These are phyloP conservation scores for Holothuria scabra DNA, from an alignment of 53 echinoderm and acorn worm species.

Conservation along the genomic window DNA sequence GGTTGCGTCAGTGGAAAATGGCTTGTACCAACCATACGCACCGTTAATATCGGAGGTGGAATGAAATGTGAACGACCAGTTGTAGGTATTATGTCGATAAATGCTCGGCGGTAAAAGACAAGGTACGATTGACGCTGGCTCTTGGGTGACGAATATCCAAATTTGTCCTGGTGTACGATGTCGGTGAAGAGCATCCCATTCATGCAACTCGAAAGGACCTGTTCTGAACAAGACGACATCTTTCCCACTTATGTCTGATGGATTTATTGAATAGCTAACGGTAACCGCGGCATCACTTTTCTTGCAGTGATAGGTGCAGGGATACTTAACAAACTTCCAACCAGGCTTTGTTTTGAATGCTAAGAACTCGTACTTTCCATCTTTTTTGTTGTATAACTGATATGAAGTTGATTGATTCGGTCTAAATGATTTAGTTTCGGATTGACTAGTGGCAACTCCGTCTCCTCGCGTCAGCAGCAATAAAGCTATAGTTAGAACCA, in stretches of 20 bases:
- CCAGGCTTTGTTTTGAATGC: no score
- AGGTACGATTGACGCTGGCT: neutral
- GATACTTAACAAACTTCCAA: no score
- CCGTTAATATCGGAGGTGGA: conserved; percentile 19
- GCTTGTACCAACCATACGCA: conserved; percentile 28
- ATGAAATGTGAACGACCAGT: conserved; percentile 42
- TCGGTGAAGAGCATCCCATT: neutral
- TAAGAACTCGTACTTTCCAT: no score
- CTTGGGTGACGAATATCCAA: conserved; percentile 28
- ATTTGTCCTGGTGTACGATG: neutral
- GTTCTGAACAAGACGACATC: conserved; percentile 20
- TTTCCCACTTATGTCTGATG: neutral
- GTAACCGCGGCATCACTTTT: no score
- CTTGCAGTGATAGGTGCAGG: no score
- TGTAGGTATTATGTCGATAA: neutral
- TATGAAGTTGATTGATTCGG: no score
- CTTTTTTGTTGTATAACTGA: no score
- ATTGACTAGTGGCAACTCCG: no score
- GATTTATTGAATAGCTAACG: no score
- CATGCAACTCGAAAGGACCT: conserved; percentile 3
- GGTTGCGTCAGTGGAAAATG: neutral
- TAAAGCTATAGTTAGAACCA: no score
- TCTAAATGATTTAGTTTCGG: no score
- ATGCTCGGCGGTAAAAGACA: conserved; percentile 6
- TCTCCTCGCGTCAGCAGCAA: no score